Base-by-base conservation (phyloP, 2,888 invertebrate species). In the Phalera bucephala region DNA sequence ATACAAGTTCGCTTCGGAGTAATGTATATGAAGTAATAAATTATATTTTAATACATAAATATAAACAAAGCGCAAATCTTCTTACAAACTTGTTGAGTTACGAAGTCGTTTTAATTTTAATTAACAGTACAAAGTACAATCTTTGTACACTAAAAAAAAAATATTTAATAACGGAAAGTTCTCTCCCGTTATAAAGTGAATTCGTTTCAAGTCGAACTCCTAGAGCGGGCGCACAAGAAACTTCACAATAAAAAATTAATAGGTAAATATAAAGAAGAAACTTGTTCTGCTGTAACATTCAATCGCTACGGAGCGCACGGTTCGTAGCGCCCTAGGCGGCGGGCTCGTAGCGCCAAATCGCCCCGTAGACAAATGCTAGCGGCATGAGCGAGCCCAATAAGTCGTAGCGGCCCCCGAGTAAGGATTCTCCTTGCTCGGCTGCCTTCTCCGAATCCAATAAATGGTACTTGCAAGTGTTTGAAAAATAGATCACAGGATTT, bases 1-100 rank as follows among this genome's bases (percentile, higher is more conserved):
- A 58, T 45, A 48, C 39, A 41, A 45, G 51, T 50, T 51, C 27
- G 33, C 33, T 33, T 35, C 21, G 33, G 44, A 45, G 52, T 45
- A 23, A 42, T 46, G 35, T 40, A 32, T 40, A 50, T 45, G 31
- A 27, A 23, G 42, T 46, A 31, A 45, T 61, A 41, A 52, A 42
- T 51, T 39, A 52, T 28, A 44, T 45, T 43, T 33, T 42, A 39
- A 34, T 38, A 52, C 30, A 42, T 49, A 47, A 53, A 48, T 53
- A 35, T 21, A 58, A 38, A 38, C 40, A 17, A 11, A 15, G 10
- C 29, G 31, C 15, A 33, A 39, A 36, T 49, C 39, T 36, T 33
- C 21, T 21, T 20, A 8, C 2, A 20, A 41, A 27, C 7, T 31
- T 40, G 23, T 9, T 7, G 7, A 10, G 19, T 28, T 29, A 14